phyloP scores from a whole-genome alignment of 2,113 vertebrate genomes.

The Ptyas mucosa region DNA sequence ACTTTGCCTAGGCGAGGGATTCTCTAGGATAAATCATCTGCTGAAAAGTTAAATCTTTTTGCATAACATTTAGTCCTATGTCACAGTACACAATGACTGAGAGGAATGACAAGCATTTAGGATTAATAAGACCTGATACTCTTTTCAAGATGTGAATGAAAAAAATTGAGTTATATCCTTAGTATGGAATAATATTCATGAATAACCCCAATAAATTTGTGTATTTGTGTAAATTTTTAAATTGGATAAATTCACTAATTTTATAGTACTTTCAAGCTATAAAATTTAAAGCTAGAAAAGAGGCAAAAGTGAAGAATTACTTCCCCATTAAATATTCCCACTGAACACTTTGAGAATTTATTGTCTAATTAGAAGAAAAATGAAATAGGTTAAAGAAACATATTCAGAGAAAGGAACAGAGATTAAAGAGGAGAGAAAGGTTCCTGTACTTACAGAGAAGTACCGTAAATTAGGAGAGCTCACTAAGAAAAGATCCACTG shows the following conservation, averaged over 20 bases:
- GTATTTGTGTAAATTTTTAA: background rate
- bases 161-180: constrained; percentile 12
- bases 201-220: background rate
- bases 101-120: constrained; percentile 18
- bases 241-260: background rate
- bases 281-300: background rate
- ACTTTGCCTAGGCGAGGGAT: constrained; percentile 41
- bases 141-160: constrained; percentile 16
- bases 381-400: background rate
- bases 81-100: background rate
- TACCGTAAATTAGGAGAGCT: background rate
- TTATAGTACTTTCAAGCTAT: background rate
- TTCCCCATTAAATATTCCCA: background rate
- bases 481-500: background rate
- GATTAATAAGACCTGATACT: constrained; percentile 33
- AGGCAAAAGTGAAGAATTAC: background rate
- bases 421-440: background rate
- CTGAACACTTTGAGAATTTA: background rate
- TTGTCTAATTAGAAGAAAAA: background rate
- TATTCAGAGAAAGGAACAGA: background rate
- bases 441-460: background rate
- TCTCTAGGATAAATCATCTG: constrained; percentile 52
- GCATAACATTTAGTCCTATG: constrained; percentile 45
- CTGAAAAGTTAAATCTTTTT: constrained; percentile 52
- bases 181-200: background rate